Percentiles rank a stretch among this genome's conserved stretches.
Conservation (phyloP, 2,797 vertebrate genomes). For the Betta splendens region DNA sequence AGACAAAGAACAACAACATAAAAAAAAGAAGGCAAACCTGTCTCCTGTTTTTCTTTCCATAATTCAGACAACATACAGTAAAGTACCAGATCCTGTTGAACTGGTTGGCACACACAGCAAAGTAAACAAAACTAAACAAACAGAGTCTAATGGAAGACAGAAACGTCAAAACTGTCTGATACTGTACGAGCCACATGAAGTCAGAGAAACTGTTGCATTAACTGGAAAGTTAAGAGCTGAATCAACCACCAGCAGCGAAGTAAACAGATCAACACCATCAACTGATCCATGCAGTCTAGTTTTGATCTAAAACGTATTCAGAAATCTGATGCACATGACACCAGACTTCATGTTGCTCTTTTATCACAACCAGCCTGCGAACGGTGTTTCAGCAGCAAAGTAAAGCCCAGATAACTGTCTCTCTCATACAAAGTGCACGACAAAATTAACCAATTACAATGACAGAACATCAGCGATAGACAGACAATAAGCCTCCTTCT, state of each 20-base stretch:
- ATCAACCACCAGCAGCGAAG: conserved; percentile 24
- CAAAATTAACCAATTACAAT: conserved; percentile 73
- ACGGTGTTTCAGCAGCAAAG: conserved; percentile 41
- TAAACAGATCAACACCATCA: conserved; percentile 28
- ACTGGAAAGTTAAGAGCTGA: conserved; percentile 1
- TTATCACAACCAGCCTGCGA: conserved; percentile 29
- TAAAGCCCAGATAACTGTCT: conserved; percentile 38
- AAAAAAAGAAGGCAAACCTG: conserved; percentile 37
- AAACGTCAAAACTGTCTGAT: conserved; percentile 19
- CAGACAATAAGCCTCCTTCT: conserved; percentile 61
- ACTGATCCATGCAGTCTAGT: conserved; percentile 1
- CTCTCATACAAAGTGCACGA: conserved; percentile 51
- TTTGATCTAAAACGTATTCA: conserved; percentile 9
- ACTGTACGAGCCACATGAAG: conserved; percentile 17
- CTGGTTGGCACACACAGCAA: conserved; percentile 67
- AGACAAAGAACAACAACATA: conserved; percentile 10
- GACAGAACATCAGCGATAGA: conserved; percentile 63
- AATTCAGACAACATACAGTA: conserved; percentile 44
- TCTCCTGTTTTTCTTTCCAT: conserved; percentile 44
- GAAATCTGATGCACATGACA: conserved; percentile 28
- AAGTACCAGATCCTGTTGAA: conserved; percentile 53
- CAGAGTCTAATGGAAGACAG: conserved; percentile 16
- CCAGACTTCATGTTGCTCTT: conserved; percentile 20
- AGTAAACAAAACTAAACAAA: conserved; percentile 72
- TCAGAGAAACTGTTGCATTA: conserved; percentile 28